phyloP scores from a whole-genome alignment of 1,140 invertebrate genomes.

The Bicyclus anynana region DNA sequence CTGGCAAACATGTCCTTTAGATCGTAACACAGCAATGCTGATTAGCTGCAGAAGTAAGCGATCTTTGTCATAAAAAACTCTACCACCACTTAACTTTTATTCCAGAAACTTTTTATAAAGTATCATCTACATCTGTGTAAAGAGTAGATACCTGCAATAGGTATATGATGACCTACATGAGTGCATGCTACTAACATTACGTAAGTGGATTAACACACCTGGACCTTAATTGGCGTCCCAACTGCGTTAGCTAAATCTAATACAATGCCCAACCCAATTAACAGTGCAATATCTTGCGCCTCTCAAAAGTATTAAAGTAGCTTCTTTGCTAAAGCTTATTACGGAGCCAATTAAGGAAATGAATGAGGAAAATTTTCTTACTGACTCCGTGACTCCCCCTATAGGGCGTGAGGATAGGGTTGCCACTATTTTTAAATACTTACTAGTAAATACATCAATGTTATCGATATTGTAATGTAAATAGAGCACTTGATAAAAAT shows the following conservation, averaged over 20 bases:
- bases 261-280: conserved; percentile 22
- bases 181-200: neutral
- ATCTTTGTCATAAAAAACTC: too few species aligned
- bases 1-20: too few species aligned
- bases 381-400: conserved; percentile 42
- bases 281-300: conserved; percentile 21
- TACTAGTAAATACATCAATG: too few species aligned
- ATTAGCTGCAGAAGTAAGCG: too few species aligned
- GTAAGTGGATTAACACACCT: neutral
- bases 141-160: neutral
- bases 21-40: too few species aligned
- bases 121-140: neutral
- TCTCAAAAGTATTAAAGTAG: conserved; percentile 30
- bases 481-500: too few species aligned
- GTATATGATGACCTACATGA: neutral
- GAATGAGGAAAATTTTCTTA: conserved; percentile 44
- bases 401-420: conserved; percentile 12
- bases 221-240: conserved; percentile 12
- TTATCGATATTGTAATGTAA: too few species aligned
- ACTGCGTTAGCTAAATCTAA: conserved; percentile 20
- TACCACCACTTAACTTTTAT: too few species aligned
- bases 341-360: conserved; percentile 57
- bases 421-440: neutral
- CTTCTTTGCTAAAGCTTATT: conserved; percentile 33
- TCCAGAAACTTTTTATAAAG: too few species aligned